Evolutionary conservation across 2,113 vertebrate genomes (phyloP).

Genomic region (Chloroceryle aenea): DNA sequence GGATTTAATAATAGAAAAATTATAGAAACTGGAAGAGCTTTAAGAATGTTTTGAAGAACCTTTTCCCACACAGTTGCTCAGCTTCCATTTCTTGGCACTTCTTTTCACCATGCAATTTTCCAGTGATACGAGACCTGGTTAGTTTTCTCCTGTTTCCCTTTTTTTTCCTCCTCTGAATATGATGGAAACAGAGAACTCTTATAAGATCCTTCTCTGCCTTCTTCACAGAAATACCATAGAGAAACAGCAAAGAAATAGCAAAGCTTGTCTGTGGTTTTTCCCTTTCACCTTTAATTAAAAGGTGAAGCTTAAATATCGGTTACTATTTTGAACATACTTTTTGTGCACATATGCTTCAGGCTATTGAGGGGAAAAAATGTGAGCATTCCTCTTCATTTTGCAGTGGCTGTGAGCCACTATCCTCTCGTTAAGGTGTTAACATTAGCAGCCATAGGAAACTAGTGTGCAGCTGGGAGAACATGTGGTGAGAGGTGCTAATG

Average conservation of each 20-base stretch:
- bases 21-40: neutral
- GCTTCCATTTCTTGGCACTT: neutral
- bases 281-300: slow-evolving; percentile 5
- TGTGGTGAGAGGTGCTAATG: slow-evolving; percentile 47
- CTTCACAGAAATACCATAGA: neutral
- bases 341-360: neutral
- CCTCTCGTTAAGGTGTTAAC: slow-evolving; percentile 16
- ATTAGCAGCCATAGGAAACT: neutral
- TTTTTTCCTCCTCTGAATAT: neutral
- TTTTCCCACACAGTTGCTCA: neutral
- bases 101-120: neutral
- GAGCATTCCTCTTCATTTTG: neutral
- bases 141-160: neutral
- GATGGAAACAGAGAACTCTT: neutral
- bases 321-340: neutral
- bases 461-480: slow-evolving; percentile 13
- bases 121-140: neutral
- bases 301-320: neutral
- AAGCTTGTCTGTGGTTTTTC: neutral
- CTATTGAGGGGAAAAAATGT: neutral
- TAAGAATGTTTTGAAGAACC: neutral
- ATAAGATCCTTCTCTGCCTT: neutral
- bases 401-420: neutral
- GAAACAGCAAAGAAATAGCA: neutral
- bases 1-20: neutral